A percentile compares a stretch with the other conserved stretches of the same genome.
Conservation (phyloP, 2,113 vertebrate genomes). For the Lethenteron camtschaticum region DNA sequence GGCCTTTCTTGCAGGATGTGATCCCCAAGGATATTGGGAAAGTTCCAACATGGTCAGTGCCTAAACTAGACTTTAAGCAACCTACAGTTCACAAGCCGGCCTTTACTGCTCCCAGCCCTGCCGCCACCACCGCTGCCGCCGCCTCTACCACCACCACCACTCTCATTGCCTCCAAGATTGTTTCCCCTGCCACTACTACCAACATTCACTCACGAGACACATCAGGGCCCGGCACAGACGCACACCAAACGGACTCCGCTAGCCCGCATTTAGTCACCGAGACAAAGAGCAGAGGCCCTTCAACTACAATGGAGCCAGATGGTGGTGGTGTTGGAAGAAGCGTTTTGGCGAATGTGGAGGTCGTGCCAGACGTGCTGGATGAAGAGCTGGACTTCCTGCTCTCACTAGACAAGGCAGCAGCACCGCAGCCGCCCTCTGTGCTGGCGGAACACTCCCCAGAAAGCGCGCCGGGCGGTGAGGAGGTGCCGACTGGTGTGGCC, state of each 20-base stretch:
- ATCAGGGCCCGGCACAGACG: background rate
- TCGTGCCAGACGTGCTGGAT: constrained; percentile 1
- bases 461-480: background rate
- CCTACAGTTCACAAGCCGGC: too few relatives aligned
- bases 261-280: background rate
- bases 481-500: background rate
- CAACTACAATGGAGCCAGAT: background rate
- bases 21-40: too few relatives aligned
- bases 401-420: background rate
- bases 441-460: background rate
- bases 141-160: too few relatives aligned
- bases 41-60: too few relatives aligned
- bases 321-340: background rate
- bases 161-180: too few relatives aligned
- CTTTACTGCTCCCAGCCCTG: too few relatives aligned
- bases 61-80: too few relatives aligned
- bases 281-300: background rate
- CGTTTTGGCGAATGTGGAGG: background rate
- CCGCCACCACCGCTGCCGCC: too few relatives aligned
- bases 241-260: background rate
- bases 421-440: background rate
- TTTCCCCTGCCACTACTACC: background rate
- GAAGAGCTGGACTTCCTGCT: constrained; percentile 2
- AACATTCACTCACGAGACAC: background rate
- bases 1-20: too few relatives aligned